A percentile compares a stretch with the other conserved stretches of the same genome.
Conservation (phyloP, 1,140 invertebrate genomes). For the Oncopodura yosiiana region DNA sequence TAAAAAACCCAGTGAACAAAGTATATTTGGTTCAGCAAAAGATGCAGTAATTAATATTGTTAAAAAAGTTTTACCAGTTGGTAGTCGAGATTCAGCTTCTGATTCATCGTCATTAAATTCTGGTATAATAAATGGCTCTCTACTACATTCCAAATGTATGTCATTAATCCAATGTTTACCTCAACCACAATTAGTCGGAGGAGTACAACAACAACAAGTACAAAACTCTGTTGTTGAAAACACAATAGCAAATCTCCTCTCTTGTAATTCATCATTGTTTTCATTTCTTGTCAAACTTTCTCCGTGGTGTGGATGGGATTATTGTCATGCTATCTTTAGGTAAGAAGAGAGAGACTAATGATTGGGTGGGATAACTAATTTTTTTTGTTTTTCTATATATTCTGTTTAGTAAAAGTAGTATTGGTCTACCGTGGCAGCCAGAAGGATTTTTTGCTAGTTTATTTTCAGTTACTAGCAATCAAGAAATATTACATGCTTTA, state of each 20-base stretch:
- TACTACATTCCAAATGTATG: neutral
- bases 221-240: neutral
- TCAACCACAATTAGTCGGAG: neutral
- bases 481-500: conserved; percentile 11
- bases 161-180: neutral
- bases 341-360: too few relatives aligned
- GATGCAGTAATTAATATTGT: conserved; percentile 79
- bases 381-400: too few relatives aligned
- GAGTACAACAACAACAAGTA: neutral
- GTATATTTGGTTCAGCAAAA: conserved; percentile 70
- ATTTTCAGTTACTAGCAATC: conserved; percentile 24
- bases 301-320: conserved; percentile 29
- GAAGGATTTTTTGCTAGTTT: conserved; percentile 25
- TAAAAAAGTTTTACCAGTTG: conserved; percentile 60
- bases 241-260: neutral
- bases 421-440: conserved; percentile 24
- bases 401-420: conserved; percentile 4
- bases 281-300: conserved; percentile 12
- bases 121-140: too few relatives aligned
- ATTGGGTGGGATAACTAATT: too few relatives aligned
- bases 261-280: conserved; percentile 17
- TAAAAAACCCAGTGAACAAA: conserved; percentile 38
- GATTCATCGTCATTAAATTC: neutral
- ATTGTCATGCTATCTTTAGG: conserved; percentile 23
- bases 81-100: conserved; percentile 2